Conservation (phyloP, 2,113 vertebrate species). For the Grammomys surdaster region DNA sequence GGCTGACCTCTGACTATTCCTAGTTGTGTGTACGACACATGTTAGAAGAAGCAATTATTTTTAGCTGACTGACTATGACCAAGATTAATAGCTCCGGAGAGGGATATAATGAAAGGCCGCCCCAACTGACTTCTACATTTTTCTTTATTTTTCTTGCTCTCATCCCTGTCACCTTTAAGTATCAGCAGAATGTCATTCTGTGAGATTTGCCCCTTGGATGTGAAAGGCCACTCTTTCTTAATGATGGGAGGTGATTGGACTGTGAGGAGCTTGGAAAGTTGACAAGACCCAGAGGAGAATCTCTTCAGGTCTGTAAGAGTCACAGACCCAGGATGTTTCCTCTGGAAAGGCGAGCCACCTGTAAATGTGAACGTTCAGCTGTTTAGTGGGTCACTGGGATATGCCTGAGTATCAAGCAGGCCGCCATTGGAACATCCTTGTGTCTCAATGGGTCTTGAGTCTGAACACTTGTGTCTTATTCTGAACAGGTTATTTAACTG, state of each 20-base stretch:
- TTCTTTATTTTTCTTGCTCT: constrained; percentile 93
- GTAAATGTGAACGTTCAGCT: not conserved
- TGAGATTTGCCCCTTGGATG: constrained; percentile 83
- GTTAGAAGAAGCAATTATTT: constrained; percentile 96
- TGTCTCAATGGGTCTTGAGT: not conserved
- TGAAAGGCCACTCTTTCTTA: constrained; percentile 87
- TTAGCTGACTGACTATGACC: constrained; percentile 91
- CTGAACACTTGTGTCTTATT: constrained; percentile 5
- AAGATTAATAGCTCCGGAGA: constrained; percentile 98
- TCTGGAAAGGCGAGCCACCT: not conserved
- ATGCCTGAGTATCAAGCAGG: not conserved
- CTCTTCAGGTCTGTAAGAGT: constrained; percentile 29
- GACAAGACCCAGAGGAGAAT: constrained; percentile 59
- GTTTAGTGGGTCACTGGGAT: not conserved
- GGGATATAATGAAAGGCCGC: constrained; percentile 95
- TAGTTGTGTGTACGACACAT: constrained; percentile 91
- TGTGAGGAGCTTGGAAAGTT: constrained; percentile 72
- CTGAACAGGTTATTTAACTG: not conserved
- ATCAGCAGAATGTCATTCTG: constrained; percentile 92
- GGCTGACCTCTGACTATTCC: constrained; percentile 89
- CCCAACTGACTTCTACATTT: constrained; percentile 94
- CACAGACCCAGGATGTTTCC: not conserved
- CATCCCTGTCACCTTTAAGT: constrained; percentile 95
- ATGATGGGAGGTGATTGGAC: constrained; percentile 76
- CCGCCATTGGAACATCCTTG: not conserved